phyloP scores from a whole-genome alignment of 2,888 invertebrate genomes.

The Phyllotreta striolata region DNA sequence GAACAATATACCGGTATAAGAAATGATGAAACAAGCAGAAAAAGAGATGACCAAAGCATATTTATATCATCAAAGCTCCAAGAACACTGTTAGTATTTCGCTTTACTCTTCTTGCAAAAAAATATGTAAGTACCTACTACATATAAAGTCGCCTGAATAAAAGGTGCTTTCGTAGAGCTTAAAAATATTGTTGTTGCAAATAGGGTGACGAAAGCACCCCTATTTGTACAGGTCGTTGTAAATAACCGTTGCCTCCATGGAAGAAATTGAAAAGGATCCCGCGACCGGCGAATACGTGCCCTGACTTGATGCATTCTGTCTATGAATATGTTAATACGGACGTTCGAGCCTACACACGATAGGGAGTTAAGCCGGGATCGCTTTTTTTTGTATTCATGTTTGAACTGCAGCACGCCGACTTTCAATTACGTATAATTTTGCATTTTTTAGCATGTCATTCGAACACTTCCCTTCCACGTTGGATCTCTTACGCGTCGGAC shows the following conservation, averaged over 20 bases:
- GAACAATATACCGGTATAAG: slow-evolving; percentile 1
- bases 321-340: slow-evolving; percentile 55
- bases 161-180: neutral
- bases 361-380: slow-evolving; percentile 43
- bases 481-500: slow-evolving; percentile 31
- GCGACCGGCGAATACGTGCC: slow-evolving; percentile 54
- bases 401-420: slow-evolving; percentile 37
- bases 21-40: too few relatives aligned
- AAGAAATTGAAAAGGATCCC: slow-evolving; percentile 54
- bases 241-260: slow-evolving; percentile 49
- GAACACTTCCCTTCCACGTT: slow-evolving; percentile 35
- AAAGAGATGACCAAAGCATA: too few relatives aligned
- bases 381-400: slow-evolving; percentile 40
- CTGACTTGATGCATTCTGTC: slow-evolving; percentile 49
- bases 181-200: slow-evolving; percentile 19
- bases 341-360: slow-evolving; percentile 24
- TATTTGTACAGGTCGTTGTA: slow-evolving; percentile 47
- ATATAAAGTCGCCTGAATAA: too few relatives aligned
- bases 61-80: too few relatives aligned
- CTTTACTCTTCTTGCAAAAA: too few relatives aligned
- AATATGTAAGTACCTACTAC: too few relatives aligned
- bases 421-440: slow-evolving; percentile 44
- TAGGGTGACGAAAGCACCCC: slow-evolving; percentile 41
- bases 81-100: neutral
- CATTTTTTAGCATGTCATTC: slow-evolving; percentile 44